Conservation (phyloP, 1,140 invertebrate genomes). For the Colletes latitarsis region DNA sequence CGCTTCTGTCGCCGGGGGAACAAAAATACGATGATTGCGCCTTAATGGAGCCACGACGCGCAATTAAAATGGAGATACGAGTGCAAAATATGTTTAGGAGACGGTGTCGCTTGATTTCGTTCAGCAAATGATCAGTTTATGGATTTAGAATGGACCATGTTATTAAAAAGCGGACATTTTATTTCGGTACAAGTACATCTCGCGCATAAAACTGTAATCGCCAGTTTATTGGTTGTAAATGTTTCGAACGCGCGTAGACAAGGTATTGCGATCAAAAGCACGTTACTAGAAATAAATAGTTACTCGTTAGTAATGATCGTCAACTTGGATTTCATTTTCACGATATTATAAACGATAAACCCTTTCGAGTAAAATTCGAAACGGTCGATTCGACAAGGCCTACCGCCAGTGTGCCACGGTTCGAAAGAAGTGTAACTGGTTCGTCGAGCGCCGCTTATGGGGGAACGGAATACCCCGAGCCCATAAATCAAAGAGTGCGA, state of each 20-base stretch:
- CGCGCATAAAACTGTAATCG: too few relatives aligned
- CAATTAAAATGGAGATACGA: neutral
- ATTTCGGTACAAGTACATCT: too few relatives aligned
- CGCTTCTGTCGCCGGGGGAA: neutral
- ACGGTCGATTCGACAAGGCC: neutral
- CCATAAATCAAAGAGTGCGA: slow-evolving; percentile 54
- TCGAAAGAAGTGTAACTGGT: slow-evolving; percentile 56
- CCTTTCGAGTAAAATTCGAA: neutral
- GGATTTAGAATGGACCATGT: too few relatives aligned
- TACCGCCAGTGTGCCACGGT: slow-evolving; percentile 5
- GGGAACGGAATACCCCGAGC: slow-evolving; percentile 30
- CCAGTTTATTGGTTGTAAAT: too few relatives aligned
- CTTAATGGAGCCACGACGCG: neutral
- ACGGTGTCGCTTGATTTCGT: neutral
- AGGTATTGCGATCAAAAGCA: too few relatives aligned
- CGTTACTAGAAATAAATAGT: too few relatives aligned
- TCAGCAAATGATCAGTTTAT: neutral
- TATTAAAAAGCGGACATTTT: too few relatives aligned
- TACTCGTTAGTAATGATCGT: too few relatives aligned
- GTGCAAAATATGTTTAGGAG: neutral
- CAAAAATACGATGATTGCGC: neutral
- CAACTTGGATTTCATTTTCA: too few relatives aligned
- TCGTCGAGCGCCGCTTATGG: slow-evolving; percentile 48
- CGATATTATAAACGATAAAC: too few relatives aligned
- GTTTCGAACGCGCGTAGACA: too few relatives aligned